Evolutionary conservation across 92 coral and sea anemone genomes (phyloP), one percentile per base, ranked within the genome.

Genomic region (Phenganax stokvisi): DNA sequence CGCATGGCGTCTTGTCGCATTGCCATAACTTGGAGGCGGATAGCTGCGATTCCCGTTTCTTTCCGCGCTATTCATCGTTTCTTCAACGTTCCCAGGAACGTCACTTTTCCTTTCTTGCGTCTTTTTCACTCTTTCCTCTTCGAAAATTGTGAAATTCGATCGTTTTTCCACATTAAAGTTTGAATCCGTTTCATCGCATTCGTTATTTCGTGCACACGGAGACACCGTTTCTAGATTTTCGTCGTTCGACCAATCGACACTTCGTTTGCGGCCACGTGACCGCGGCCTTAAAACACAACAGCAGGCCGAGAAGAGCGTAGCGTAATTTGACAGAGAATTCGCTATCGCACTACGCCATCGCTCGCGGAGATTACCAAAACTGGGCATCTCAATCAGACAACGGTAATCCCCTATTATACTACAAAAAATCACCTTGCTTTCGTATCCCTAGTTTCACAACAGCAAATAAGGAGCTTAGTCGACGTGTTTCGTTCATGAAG

Each of bases 281-380:
- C 80, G 10, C 56, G 10, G 37, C 11, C 64, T 17, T 25, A 77
- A 62, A 60, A 56, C 53, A 54, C 74, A 63, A 54, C 72, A 51
- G 74, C 67, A 79, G 74, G 66, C 69, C 55, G 73, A 68, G 73
- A 68, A 68, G 60, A 52, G 5, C 15, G 73, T 1, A 53, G 74
- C 47, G 16, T 31, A 54, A 68, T 54, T 51, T 56, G 60, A 47
- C 80, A 63, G n/a, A 44, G 74, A 25, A 54, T 54, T 67, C 47
- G 72, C 83, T 79, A 79, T 79, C 83, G 69, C 51, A 30, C 20
- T 63, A 63, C 69, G 73, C 51, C 73, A 79, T 79, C 83, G 53
- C 30, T 44, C 30, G 51, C 67, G 65, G 20, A 79, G 51, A 55
- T 47, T 52, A 63, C 83, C 61, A 47, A 63, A 65, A 62, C 47